Percentiles rank a stretch among this genome's conserved stretches.
Evolutionary conservation across 2,888 invertebrate genomes (phyloP).

Genomic region (Tethea ocularis): DNA sequence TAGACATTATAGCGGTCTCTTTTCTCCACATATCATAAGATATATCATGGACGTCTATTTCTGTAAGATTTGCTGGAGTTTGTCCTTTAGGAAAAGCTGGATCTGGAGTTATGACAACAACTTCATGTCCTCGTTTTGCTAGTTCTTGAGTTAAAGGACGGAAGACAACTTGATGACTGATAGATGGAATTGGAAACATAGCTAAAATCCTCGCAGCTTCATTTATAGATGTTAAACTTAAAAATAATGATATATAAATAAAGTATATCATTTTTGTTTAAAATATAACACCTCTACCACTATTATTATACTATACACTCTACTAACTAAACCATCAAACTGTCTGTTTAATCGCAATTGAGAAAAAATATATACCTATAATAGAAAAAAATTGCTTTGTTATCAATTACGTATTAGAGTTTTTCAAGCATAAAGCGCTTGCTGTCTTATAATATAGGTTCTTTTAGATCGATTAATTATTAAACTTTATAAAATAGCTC

Average conservation of each 20-base stretch:
- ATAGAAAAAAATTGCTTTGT: no score
- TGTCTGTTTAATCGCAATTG: background rate
- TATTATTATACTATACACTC: no score
- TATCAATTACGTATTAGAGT: no score
- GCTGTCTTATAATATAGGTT: no score
- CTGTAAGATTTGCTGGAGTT: constrained; percentile 48
- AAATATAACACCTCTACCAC: background rate
- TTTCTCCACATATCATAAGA: constrained; percentile 37
- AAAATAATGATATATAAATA: background rate
- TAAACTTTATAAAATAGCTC: no score
- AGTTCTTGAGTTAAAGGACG: constrained; percentile 49
- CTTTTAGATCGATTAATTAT: no score
- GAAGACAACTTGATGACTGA: constrained; percentile 59
- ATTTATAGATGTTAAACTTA: constrained; percentile 1
- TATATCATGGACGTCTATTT: constrained; percentile 56
- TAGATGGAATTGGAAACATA: constrained; percentile 50
- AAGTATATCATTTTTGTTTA: background rate
- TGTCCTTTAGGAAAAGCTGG: constrained; percentile 39
- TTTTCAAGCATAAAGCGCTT: no score
- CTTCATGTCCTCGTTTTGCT: constrained; percentile 72
- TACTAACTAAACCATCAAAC: no score
- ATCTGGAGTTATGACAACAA: constrained; percentile 59
- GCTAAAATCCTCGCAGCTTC: constrained; percentile 51
- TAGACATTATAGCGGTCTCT: constrained; percentile 10
- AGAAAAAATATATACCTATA: background rate